Percentiles rank a stretch among this genome's conserved stretches.
phyloP scores from a whole-genome alignment of 2,797 vertebrate species.

The Protonibea diacanthus region DNA sequence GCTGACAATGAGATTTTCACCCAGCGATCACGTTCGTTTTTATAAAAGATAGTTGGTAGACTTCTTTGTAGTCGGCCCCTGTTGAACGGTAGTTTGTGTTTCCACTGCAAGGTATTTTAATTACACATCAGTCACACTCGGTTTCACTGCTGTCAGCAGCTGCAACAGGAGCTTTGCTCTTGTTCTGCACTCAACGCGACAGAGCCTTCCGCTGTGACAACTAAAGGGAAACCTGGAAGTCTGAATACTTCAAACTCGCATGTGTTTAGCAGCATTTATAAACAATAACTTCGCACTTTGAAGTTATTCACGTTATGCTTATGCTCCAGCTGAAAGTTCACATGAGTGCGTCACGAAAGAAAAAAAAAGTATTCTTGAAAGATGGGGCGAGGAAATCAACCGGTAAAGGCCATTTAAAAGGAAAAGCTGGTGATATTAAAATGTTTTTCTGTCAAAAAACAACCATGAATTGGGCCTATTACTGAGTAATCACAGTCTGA shows the following conservation, averaged over 20 bases:
- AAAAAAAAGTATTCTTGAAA: conserved; percentile 1
- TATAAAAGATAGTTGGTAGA: conserved; percentile 23
- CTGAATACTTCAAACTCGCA: conserved; percentile 25
- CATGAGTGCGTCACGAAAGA: not conserved
- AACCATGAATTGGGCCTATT: not conserved
- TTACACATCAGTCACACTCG: conserved; percentile 68
- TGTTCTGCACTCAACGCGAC: conserved; percentile 44
- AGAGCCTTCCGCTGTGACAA: conserved; percentile 43
- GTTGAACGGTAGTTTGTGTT: conserved; percentile 44
- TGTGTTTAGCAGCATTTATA: conserved; percentile 36
- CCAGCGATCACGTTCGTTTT: not conserved
- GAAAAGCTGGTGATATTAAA: not conserved
- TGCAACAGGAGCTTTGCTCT: conserved; percentile 46
- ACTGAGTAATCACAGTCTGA: not conserved
- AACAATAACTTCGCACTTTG: conserved; percentile 4
- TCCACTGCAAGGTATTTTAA: conserved; percentile 58
- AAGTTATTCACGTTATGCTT: not conserved
- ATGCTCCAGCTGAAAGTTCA: conserved; percentile 7
- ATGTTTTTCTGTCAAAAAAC: not conserved
- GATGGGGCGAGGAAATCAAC: not conserved
- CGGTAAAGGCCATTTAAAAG: not conserved
- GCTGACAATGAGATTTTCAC: conserved; percentile 4
- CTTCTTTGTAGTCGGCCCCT: conserved; percentile 10
- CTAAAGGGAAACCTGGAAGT: conserved; percentile 42
- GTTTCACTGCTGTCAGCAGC: conserved; percentile 60